Percentiles rank a stretch among this genome's conserved stretches.
phyloP scores from a whole-genome alignment of 2,113 vertebrate genomes.

The Sclerurus mexicanus region DNA sequence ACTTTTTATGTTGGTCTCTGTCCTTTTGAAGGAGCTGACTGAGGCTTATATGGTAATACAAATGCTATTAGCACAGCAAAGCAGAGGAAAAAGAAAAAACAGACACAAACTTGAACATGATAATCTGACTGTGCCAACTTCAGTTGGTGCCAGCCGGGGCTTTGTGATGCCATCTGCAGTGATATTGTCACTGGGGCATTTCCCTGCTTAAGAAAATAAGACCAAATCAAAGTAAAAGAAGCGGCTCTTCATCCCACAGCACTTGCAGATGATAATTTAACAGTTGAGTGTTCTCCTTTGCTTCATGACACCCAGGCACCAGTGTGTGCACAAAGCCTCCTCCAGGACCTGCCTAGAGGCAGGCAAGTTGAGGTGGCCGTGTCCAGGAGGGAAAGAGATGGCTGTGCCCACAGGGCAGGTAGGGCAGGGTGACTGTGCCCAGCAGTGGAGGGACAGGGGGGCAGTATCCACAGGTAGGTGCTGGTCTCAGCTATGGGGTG shows the following conservation, averaged over 20 bases:
- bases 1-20: background rate
- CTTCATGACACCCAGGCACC: background rate
- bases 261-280: constrained; percentile 21
- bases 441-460: background rate
- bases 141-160: constrained; percentile 37
- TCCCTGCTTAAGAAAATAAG: constrained; percentile 31
- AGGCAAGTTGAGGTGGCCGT: background rate
- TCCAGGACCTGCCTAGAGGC: background rate
- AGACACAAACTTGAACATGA: constrained; percentile 14
- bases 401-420: background rate
- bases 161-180: constrained; percentile 62
- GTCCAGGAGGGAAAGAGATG: background rate
- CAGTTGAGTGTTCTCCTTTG: background rate
- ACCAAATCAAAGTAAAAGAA: constrained; percentile 46
- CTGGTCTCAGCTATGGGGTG: background rate
- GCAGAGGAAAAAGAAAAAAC: background rate
- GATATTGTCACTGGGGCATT: constrained; percentile 38
- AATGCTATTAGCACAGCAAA: constrained; percentile 37
- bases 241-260: background rate
- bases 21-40: background rate
- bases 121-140: constrained; percentile 40
- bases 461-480: background rate
- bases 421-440: background rate
- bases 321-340: background rate
- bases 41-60: background rate